These are phyloP conservation scores for Parambassis ranga DNA, from an alignment of 2,797 vertebrate species.

Conservation along the genomic window DNA sequence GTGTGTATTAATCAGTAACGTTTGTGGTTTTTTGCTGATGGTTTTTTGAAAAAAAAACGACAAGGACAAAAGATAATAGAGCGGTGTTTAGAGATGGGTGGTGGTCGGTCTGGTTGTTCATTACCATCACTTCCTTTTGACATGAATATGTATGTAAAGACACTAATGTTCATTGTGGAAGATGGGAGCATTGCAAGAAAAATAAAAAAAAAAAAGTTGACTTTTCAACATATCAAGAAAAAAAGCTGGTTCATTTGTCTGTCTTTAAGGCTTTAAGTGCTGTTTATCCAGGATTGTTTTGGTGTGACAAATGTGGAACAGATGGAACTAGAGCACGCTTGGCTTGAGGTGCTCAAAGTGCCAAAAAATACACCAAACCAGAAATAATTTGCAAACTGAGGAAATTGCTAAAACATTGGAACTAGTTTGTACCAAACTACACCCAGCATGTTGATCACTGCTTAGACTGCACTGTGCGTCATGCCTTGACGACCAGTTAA, in stretches of 20 bases:
- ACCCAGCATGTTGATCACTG: too few species aligned
- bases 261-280: background rate
- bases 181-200: slow-evolving; percentile 76
- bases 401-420: too few species aligned
- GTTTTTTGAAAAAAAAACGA: slow-evolving; percentile 75
- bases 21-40: slow-evolving; percentile 82
- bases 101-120: slow-evolving; percentile 62
- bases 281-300: background rate
- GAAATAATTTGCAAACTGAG: too few species aligned
- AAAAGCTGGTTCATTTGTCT: background rate
- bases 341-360: too few species aligned
- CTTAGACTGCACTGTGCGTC: too few species aligned
- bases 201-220: slow-evolving; percentile 77
- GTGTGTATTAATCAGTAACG: slow-evolving; percentile 80
- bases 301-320: too few species aligned
- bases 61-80: slow-evolving; percentile 47
- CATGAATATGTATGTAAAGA: slow-evolving; percentile 75
- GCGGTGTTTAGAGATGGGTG: slow-evolving; percentile 62
- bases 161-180: slow-evolving; percentile 78
- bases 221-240: slow-evolving; percentile 58
- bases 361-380: too few species aligned
- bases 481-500: too few species aligned
- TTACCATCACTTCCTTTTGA: slow-evolving; percentile 66
- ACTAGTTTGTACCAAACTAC: too few species aligned
- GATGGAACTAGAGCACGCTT: too few species aligned